These are phyloP conservation scores for Diarsia brunnea DNA, from an alignment of 2,888 invertebrate genomes.

Conservation along the genomic window DNA sequence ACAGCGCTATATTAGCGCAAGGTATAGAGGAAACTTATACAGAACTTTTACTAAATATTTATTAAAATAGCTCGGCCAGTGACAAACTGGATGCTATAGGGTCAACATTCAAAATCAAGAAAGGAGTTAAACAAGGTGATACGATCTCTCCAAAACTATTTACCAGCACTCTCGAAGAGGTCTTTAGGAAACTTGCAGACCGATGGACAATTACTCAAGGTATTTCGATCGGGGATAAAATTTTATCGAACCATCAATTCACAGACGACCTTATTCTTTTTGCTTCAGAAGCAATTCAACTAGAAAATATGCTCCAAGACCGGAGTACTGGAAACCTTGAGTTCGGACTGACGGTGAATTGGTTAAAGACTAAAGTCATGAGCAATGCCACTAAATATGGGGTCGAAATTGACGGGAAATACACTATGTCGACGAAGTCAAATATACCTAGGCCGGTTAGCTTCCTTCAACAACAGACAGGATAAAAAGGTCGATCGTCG, in stretches of 20 bases:
- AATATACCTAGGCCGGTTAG: too few species aligned
- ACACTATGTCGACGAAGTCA: too few species aligned
- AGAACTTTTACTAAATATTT: background rate
- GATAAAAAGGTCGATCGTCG: too few species aligned
- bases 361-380: too few species aligned
- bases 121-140: background rate
- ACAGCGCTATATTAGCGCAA: background rate
- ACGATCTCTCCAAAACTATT: background rate
- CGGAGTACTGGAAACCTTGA: background rate
- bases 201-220: too few species aligned
- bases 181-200: background rate
- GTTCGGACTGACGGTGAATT: too few species aligned
- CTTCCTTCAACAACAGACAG: too few species aligned
- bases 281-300: too few species aligned
- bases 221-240: background rate
- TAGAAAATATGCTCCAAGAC: background rate
- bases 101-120: background rate
- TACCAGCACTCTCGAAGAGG: background rate
- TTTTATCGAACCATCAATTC: too few species aligned
- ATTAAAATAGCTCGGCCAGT: background rate
- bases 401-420: too few species aligned
- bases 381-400: too few species aligned
- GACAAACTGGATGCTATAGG: background rate
- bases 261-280: too few species aligned
- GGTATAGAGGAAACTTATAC: background rate